Base-by-base conservation (phyloP, 2,888 invertebrate genomes). In the Drosophila borealis region DNA sequence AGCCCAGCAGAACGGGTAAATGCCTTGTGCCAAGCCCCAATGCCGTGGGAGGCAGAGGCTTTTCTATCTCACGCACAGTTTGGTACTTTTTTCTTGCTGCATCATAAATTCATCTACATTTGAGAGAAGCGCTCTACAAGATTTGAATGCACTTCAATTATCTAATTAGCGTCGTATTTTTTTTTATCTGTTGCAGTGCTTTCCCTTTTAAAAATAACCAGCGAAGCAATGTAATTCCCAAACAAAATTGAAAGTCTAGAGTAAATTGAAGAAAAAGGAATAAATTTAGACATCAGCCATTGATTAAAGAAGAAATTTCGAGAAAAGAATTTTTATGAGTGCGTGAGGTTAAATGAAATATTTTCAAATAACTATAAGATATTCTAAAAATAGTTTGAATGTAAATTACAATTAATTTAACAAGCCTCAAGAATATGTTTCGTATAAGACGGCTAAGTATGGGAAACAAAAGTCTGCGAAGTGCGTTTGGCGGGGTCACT, bases 1-100 rank as follows among this genome's bases (percentile, higher is more conserved):
- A 64, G 17, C 68, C 82, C 70, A 54, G 33, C 41, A 56, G 74
- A 61, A 62, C 45, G 54, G 49, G 19, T 53, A 42, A 62, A 49
- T 42, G 70, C 14, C n/a, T 63, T 57, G n/a, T 42, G 69, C 72
- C 79, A 69, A 70, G 45, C 69, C 82, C 79, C 75, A 69, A 57
- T 62, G 55, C 11, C 36, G 33, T 53, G 53, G 34, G 44, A 37
- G 36, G 10, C 17, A 21, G 3, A 25, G 1, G 6, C 6, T 45
- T n/a, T 51, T 50, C 6, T 57, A 53, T 69, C 50, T 64, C 29
- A 51, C 48, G 36, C 63, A 56, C 36, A 44, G 44, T 29, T 46
- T 55, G 42, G 56, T 56, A 34, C 10, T 64, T 67, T 64, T 67
- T 37, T 29, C 17, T 29, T 8, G 6, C 17, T 39, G 61, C 45